Percentiles rank a stretch among this genome's conserved stretches.
Conservation (phyloP, 1,140 invertebrate species). For the Oedothorax gibbosus region DNA sequence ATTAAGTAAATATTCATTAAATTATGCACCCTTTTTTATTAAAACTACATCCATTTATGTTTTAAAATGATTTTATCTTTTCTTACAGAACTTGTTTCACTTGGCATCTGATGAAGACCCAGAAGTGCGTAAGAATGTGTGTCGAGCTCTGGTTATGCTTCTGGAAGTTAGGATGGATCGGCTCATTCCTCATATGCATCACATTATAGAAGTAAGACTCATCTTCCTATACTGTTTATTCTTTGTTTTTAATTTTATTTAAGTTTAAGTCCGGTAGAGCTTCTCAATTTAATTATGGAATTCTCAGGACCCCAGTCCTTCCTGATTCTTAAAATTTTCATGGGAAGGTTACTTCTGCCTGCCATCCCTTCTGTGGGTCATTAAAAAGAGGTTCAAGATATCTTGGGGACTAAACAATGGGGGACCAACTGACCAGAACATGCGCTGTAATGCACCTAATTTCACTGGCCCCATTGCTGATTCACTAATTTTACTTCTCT, state of each 20-base stretch:
- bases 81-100: conserved; percentile 74
- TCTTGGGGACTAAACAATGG: too few species aligned
- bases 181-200: conserved; percentile 93
- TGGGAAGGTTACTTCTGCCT: too few species aligned
- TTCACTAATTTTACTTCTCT: too few species aligned
- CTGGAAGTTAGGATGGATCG: conserved; percentile 96
- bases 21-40: too few species aligned
- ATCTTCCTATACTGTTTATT: conserved; percentile 5
- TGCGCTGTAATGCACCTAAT: too few species aligned
- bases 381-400: too few species aligned
- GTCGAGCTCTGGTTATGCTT: conserved; percentile 95
- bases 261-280: not conserved
- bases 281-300: not conserved
- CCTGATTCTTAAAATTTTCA: too few species aligned
- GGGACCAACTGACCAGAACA: too few species aligned
- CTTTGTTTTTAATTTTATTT: conserved; percentile 10
- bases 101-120: conserved; percentile 78
- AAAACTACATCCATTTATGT: not conserved
- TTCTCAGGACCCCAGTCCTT: too few species aligned
- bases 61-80: not conserved
- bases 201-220: conserved; percentile 87
- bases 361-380: too few species aligned
- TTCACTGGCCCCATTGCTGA: too few species aligned
- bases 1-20: too few species aligned
- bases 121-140: conserved; percentile 95